phyloP scores from a whole-genome alignment of 2,113 vertebrate species.

The Rhineura floridana region DNA sequence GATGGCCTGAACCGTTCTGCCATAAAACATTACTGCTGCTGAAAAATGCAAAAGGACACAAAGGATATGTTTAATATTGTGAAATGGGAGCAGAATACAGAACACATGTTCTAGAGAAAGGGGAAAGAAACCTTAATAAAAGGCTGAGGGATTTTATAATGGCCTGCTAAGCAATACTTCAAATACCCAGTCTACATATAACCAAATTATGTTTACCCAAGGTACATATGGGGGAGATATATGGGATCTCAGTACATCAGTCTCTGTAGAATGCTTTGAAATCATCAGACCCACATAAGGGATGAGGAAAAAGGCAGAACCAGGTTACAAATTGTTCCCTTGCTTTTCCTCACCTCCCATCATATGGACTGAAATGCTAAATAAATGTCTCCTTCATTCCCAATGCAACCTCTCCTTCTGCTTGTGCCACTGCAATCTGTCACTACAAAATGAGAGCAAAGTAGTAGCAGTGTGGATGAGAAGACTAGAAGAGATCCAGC shows the following conservation, averaged over 20 bases:
- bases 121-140: not conserved
- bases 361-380: not conserved
- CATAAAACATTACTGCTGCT: not conserved
- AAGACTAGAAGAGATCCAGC: not conserved
- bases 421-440: slow-evolving; percentile 23
- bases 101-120: not conserved
- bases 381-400: not conserved
- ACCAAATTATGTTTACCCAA: not conserved
- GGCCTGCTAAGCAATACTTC: not conserved
- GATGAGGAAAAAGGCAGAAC: too few relatives aligned
- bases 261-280: not conserved
- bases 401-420: not conserved
- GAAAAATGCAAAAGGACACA: not conserved
- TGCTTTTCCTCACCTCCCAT: not conserved
- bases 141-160: too few relatives aligned
- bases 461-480: not conserved
- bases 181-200: not conserved
- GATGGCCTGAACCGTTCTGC: not conserved
- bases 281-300: not conserved
- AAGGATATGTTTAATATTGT: not conserved
- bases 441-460: not conserved
- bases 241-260: not conserved
- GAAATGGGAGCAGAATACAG: not conserved
- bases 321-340: not conserved
- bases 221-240: not conserved